Percentiles rank a stretch among this genome's conserved stretches.
These are phyloP conservation scores for Salticus scenicus DNA, from an alignment of 2,888 invertebrate genomes.

Conservation along the genomic window DNA sequence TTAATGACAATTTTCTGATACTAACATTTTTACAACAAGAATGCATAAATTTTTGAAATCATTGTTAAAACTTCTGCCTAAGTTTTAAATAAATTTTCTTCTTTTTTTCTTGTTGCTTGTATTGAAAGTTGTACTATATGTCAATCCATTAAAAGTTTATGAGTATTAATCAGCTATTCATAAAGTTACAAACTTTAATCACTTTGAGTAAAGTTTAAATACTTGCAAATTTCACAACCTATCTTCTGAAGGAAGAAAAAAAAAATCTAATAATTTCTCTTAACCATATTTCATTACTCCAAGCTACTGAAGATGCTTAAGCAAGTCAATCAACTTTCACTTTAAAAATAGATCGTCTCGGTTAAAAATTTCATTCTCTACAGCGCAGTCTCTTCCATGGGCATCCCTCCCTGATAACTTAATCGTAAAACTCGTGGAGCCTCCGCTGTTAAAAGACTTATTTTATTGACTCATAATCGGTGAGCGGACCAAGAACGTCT, in stretches of 20 bases:
- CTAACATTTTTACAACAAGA: too few relatives aligned
- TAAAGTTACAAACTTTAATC: constrained; percentile 3
- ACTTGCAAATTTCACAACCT: neutral
- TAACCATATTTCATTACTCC: neutral
- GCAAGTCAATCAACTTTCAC: neutral
- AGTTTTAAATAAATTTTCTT: too few relatives aligned
- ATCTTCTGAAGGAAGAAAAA: neutral
- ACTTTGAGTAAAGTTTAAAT: neutral
- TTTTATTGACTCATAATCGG: constrained; percentile 66
- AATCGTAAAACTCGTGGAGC: constrained; percentile 62
- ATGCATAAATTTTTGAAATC: too few relatives aligned
- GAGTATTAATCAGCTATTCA: neutral
- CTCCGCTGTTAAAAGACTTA: constrained; percentile 53
- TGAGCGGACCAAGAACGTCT: constrained; percentile 49
- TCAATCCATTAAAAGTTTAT: constrained; percentile 1
- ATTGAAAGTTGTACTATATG: too few relatives aligned
- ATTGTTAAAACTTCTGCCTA: too few relatives aligned
- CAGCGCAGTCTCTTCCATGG: neutral
- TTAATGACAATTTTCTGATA: too few relatives aligned
- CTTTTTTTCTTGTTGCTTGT: too few relatives aligned
- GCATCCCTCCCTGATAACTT: constrained; percentile 42
- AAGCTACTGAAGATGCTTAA: neutral
- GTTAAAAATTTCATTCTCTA: neutral
- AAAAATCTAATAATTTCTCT: neutral
- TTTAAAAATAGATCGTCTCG: neutral